These are phyloP conservation scores for Aptenodytes patagonicus DNA, from an alignment of 2,113 vertebrate genomes.

Conservation along the genomic window DNA sequence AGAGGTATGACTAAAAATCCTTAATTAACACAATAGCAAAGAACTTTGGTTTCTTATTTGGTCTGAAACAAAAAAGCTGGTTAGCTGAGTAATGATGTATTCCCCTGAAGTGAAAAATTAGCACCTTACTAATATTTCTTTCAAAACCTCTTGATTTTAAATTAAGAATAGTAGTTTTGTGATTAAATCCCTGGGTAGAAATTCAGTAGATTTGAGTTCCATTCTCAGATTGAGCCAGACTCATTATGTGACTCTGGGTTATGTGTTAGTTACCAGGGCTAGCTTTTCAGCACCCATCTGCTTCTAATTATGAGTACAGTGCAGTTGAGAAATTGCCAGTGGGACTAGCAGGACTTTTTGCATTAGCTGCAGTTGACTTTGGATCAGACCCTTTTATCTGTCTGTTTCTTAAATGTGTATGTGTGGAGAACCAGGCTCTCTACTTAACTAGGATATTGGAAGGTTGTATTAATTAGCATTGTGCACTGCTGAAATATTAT, in stretches of 20 bases:
- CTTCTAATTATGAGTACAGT: background rate
- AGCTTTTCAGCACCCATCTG: background rate
- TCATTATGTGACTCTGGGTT: background rate
- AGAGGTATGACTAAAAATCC: background rate
- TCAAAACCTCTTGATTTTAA: conserved; percentile 34
- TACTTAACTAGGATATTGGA: background rate
- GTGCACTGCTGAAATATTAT: background rate
- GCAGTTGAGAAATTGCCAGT: background rate
- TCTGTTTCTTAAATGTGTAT: background rate
- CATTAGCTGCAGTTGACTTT: background rate
- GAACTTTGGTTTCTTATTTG: conserved; percentile 9
- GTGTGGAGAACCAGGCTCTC: background rate
- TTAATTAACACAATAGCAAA: conserved; percentile 16
- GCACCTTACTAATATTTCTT: conserved; percentile 26
- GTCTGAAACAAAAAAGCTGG: background rate
- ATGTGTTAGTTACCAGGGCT: background rate
- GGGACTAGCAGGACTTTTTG: background rate
- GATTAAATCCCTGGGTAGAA: conserved; percentile 7
- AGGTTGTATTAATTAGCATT: background rate
- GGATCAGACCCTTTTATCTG: background rate
- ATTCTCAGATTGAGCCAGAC: background rate
- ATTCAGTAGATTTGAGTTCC: background rate
- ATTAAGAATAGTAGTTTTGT: conserved; percentile 27
- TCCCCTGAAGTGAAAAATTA: conserved; percentile 49
- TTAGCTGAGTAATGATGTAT: background rate